These are phyloP conservation scores for Hydractinia echinata DNA, from an alignment of 30 jellyfish, hydroid and myxozoan species.

Conservation along the genomic window DNA sequence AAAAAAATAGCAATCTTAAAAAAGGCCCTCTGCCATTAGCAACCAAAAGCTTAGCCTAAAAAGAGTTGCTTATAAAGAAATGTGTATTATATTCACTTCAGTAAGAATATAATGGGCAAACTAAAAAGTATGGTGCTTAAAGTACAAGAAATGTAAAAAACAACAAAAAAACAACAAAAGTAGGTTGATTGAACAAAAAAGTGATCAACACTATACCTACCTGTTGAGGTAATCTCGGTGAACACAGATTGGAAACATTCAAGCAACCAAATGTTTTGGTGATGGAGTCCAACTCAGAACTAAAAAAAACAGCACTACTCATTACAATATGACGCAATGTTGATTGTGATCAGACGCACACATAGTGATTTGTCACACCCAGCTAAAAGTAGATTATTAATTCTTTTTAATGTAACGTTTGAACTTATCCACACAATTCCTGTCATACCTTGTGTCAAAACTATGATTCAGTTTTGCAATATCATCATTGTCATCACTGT, in stretches of 20 bases:
- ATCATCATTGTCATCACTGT: not conserved
- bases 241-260: constrained; percentile 47
- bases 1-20: too few relatives aligned
- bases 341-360: not conserved
- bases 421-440: not conserved
- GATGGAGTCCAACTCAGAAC: constrained; percentile 34
- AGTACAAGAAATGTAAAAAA: not conserved
- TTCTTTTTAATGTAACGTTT: not conserved
- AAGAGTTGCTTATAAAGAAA: too few relatives aligned
- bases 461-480: not conserved
- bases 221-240: constrained; percentile 35
- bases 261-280: constrained; percentile 42
- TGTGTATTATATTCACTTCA: too few relatives aligned
- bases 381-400: not conserved
- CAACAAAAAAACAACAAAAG: not conserved
- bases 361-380: not conserved
- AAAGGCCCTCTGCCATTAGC: too few relatives aligned
- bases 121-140: too few relatives aligned
- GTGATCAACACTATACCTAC: constrained; percentile 30
- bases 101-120: too few relatives aligned
- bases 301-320: constrained; percentile 4
- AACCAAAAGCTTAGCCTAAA: too few relatives aligned
- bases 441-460: not conserved
- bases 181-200: not conserved
- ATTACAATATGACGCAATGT: not conserved